Base-by-base conservation (phyloP, 2,113 vertebrate genomes). In the Apodemus sylvaticus region DNA sequence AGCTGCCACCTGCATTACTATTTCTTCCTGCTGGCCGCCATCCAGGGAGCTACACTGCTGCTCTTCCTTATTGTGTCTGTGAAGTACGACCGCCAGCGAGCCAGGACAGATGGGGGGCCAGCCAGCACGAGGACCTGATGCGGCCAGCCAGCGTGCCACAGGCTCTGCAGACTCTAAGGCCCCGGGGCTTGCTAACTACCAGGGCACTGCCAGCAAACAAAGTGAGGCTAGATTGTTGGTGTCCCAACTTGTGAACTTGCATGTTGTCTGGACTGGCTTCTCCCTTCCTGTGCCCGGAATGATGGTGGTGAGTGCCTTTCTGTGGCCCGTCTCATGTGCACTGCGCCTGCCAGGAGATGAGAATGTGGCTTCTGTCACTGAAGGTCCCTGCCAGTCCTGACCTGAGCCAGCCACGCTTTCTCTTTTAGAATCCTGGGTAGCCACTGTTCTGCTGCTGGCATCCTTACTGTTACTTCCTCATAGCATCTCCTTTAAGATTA, bases 1-100 rank as follows among this genome's bases (percentile, higher is more conserved):
- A 98, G 99, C 96, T 99, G 99, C 97, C 98, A 98, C 9, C 98
- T 99, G 94, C 98, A 99, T 98, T 99, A 99, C 96, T 99, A 99
- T 93, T 99, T 99, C 97, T 99, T 99, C 85, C 98, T 99, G 58
- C 98, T 99, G 98, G 99, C 99, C 0, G 99, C 99, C 6, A 99
- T 99, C 96, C 99, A 99, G 92, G 99, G 99, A 71, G 96, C 98
- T 74, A 99, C 99, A 1, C 98, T 99, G 89, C 97, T 99, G 95
- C 98, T 99, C 73, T 99, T 99, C 98, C 99, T 99, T 34, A 99
- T 99, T 0, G 98, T 99, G 4, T 99, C 99, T 0, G 99, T 99
- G 96, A 99, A 98, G 81, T 99, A 99, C 0, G 99, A 99, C 97
- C 99, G 96, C 79, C 99, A 99, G 93, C 99, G 89, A 62, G 71